Base-by-base conservation (phyloP, 1,140 invertebrate species). In the Asbolus verrucosus region DNA sequence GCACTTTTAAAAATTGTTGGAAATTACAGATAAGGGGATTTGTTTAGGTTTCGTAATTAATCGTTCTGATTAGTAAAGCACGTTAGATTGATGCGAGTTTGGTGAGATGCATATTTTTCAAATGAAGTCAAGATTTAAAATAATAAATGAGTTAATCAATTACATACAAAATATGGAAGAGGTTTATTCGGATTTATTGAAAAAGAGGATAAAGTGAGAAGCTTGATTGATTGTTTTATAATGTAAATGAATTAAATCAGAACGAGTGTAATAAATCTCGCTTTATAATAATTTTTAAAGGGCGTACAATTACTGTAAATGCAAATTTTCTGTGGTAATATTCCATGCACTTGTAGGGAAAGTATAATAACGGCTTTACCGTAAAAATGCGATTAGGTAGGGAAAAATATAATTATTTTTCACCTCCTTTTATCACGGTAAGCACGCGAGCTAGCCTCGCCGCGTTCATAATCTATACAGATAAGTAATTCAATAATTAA, bases 341-440 rank as follows among this genome's bases (percentile, higher is more conserved):
- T 54, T 46, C 46, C 46, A 54, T 54, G 46, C 46, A 54, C 46
- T 65, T 38, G 33, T 65, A 41, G 15, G 61, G 39, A 65, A 65
- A 41, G 61, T 43, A 65, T 65, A 65, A 65, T 65, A 65, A 65
- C 36, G 18, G 61, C 61, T 65, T 65, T 65, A 33, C 61, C 30
- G 39, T 65, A 65, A 65, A 36, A 38, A 43, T 65, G 61, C 61
- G 61, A 65, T 65, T 65, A 65, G 61, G 33, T 39, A n/a, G 61
- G 61, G 61, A 65, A 65, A 54, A 65, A 65, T 65, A 41, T 65
- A 65, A 65, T 65, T 65, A 65, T 65, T 65, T 65, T 65, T 65
- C 61, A 65, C 61, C 61, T 65, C 15, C 61, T 43, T 65, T 65
- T 65, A 65, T 65, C 61, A 41, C 14, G 39, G 33, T 30, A 14